Evolutionary conservation across 2,888 invertebrate species (phyloP).

Genomic region (Linnaemya vulpina): DNA sequence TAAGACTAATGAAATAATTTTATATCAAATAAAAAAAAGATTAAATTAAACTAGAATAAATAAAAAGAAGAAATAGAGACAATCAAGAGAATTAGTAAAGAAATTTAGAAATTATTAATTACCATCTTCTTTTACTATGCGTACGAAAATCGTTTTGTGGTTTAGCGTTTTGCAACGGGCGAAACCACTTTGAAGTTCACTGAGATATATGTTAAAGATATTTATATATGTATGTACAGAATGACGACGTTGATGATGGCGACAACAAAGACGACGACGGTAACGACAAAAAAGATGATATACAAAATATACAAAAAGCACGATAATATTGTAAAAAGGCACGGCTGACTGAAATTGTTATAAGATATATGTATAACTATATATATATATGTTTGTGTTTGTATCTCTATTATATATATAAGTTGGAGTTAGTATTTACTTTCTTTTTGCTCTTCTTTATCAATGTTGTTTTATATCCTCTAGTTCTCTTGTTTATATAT

Average conservation of each 20-base stretch:
- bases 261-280: conserved; percentile 35
- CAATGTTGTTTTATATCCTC: conserved; percentile 19
- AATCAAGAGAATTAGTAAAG: conserved; percentile 63
- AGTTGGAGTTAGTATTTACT: conserved; percentile 41
- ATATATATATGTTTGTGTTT: conserved; percentile 33
- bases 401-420: conserved; percentile 31
- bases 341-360: conserved; percentile 69
- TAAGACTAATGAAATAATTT: conserved; percentile 27
- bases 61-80: background rate
- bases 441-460: conserved; percentile 16
- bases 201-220: conserved; percentile 57
- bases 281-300: conserved; percentile 62
- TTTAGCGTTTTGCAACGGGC: conserved; percentile 69
- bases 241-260: conserved; percentile 49
- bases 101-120: conserved; percentile 75
- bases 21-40: conserved; percentile 24
- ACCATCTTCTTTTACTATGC: conserved; percentile 81
- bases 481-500: conserved; percentile 35
- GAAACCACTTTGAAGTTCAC: conserved; percentile 69
- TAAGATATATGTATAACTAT: conserved; percentile 47
- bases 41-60: conserved; percentile 47
- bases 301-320: conserved; percentile 72
- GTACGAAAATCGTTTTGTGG: conserved; percentile 77
- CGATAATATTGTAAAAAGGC: conserved; percentile 71
- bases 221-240: conserved; percentile 53